Evolutionary conservation across 2,113 vertebrate species (phyloP).

Genomic region (Sceloporus undulatus): DNA sequence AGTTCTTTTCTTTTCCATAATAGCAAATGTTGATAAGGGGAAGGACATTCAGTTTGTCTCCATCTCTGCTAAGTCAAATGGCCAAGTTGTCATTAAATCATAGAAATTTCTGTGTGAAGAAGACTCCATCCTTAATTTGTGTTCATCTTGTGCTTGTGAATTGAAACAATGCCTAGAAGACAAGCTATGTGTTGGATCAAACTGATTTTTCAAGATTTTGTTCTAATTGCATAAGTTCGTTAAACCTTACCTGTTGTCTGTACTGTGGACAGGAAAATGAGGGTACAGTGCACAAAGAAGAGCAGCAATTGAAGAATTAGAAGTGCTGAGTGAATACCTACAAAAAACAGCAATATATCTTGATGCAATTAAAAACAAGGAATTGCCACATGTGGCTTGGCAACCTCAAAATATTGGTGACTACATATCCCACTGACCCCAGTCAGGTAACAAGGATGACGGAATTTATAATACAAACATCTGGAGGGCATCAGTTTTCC

Average conservation of each 20-base stretch:
- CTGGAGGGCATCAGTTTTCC: not conserved
- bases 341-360: not conserved
- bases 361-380: not conserved
- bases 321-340: constrained; percentile 95
- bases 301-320: constrained; percentile 95
- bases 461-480: not conserved
- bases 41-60: no score
- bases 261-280: constrained; percentile 96
- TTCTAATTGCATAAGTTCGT: not conserved
- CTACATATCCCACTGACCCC: not conserved
- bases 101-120: not conserved
- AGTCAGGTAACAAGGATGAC: not conserved
- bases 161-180: not conserved
- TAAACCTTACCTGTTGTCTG: constrained; percentile 90
- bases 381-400: not conserved
- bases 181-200: not conserved
- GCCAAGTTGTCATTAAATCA: not conserved
- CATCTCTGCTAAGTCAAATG: not conserved
- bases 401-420: not conserved
- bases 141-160: not conserved
- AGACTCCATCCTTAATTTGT: not conserved
- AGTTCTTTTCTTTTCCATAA: no score
- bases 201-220: not conserved
- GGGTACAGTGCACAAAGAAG: constrained; percentile 96
- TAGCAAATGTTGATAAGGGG: no score